Percentiles rank a stretch among this genome's conserved stretches.
Evolutionary conservation across 2,888 invertebrate genomes (phyloP).

Genomic region (Rotaria socialis): DNA sequence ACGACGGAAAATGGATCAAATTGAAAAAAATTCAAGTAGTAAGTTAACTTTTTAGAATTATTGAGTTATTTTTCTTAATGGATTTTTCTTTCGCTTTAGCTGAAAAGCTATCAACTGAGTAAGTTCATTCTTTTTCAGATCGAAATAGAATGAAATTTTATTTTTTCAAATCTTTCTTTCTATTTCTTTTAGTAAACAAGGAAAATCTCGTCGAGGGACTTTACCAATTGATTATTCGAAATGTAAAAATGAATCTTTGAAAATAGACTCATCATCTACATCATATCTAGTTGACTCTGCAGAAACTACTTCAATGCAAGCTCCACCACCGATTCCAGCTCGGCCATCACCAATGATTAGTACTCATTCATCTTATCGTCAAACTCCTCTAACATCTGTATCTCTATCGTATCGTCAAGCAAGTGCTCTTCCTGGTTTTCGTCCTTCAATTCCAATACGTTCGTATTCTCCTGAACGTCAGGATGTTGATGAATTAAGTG

Average conservation of each 20-base stretch:
- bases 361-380: background rate
- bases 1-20: background rate
- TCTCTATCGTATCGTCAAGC: constrained; percentile 32
- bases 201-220: background rate
- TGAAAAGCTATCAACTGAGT: constrained; percentile 19
- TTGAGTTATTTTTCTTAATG: background rate
- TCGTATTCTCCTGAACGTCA: background rate
- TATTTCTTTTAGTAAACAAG: background rate
- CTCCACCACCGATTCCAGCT: background rate
- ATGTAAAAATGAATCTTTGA: background rate
- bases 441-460: background rate
- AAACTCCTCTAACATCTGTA: background rate
- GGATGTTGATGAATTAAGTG: background rate
- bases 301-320: background rate
- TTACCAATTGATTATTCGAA: background rate
- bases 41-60: background rate
- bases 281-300: constrained; percentile 20
- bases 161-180: background rate
- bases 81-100: background rate
- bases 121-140: background rate
- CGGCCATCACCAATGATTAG: background rate
- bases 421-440: constrained; percentile 7
- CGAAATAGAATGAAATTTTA: background rate
- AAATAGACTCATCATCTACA: background rate
- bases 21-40: background rate